A percentile compares a stretch with the other conserved stretches of the same genome.
Evolutionary conservation across 2,797 vertebrate species (phyloP).

Genomic region (Trachops cirrhosus): DNA sequence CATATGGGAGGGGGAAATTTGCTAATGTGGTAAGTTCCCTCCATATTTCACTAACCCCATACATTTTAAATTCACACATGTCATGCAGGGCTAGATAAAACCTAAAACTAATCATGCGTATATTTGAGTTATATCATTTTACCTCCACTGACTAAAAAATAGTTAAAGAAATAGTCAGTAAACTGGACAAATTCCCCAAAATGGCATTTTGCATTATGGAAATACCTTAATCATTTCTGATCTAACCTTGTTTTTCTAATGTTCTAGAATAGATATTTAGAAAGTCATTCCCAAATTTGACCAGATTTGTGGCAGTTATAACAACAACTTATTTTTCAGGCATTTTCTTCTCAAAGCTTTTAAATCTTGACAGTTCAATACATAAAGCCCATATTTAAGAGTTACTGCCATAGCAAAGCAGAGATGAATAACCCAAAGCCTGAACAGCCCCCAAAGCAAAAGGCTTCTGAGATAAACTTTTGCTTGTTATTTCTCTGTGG

Average conservation of each 20-base stretch:
- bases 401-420: not conserved
- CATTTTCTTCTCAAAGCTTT: constrained; percentile 3
- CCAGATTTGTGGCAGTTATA: not conserved
- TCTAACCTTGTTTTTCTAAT: not conserved
- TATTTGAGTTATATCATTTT: not conserved
- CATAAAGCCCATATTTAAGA: not conserved
- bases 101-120: not conserved
- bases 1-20: not conserved
- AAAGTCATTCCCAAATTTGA: constrained; percentile 5
- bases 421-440: not conserved
- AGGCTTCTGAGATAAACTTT: not conserved
- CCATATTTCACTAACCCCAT: not conserved
- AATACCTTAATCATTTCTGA: not conserved
- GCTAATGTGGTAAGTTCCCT: not conserved
- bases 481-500: not conserved
- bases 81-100: not conserved
- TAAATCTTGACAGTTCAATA: not conserved
- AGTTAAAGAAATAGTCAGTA: not conserved
- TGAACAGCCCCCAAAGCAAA: not conserved
- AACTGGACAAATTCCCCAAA: not conserved
- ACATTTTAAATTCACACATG: not conserved
- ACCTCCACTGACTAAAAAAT: not conserved
- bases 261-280: not conserved
- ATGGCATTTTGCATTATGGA: not conserved
- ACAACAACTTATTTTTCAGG: not conserved